phyloP scores from a whole-genome alignment of 53 echinoderm and acorn worm genomes.

The Henricia sp. region DNA sequence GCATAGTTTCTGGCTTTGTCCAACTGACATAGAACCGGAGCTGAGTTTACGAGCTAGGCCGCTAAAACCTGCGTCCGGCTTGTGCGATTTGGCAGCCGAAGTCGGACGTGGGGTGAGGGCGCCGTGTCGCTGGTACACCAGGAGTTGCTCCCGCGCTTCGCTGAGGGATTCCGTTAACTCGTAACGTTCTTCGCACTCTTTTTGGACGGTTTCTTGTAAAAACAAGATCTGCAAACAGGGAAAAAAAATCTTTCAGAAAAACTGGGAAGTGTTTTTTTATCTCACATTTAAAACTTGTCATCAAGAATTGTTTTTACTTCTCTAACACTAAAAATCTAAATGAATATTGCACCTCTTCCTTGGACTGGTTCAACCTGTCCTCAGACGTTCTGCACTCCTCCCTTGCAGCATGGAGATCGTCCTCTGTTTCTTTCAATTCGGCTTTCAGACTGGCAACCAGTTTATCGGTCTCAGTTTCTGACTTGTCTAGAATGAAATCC shows the following conservation, averaged over 20 bases:
- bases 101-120: conserved; percentile 53
- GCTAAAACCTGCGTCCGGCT: conserved; percentile 9
- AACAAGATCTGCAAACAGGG: conserved; percentile 69
- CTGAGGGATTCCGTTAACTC: conserved; percentile 91
- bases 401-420: conserved; percentile 69
- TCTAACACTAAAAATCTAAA: not conserved
- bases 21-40: conserved; percentile 32
- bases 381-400: conserved; percentile 64
- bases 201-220: conserved; percentile 90
- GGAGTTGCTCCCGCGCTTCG: conserved; percentile 84
- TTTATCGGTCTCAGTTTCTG: conserved; percentile 62
- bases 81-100: conserved; percentile 40
- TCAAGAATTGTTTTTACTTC: not conserved
- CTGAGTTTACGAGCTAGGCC: conserved; percentile 18
- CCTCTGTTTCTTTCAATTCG: conserved; percentile 88
- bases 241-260: not conserved
- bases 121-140: conserved; percentile 73
- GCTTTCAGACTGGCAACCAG: conserved; percentile 72
- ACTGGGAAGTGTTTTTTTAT: not conserved
- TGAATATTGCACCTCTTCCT: conserved; percentile 78
- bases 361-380: conserved; percentile 77
- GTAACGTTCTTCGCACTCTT: conserved; percentile 92
- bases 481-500: conserved; percentile 41
- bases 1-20: not conserved
- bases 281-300: not conserved